A percentile compares a stretch with the other conserved stretches of the same genome.
Evolutionary conservation across 2,797 vertebrate genomes (phyloP).

Genomic region (Rhynchotus rufescens): DNA sequence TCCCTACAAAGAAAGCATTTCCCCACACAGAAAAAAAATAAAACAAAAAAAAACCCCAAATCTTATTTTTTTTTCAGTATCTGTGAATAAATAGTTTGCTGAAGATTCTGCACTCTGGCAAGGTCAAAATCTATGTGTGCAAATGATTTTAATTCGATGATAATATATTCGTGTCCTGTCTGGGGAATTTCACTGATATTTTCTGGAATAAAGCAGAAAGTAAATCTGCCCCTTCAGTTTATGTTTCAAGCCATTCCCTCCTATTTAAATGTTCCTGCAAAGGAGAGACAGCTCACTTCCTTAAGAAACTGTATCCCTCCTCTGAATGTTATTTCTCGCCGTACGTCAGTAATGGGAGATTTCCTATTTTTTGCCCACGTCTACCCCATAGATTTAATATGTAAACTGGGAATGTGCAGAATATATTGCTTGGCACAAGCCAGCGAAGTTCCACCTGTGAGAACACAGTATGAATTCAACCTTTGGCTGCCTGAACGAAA

Average conservation of each 20-base stretch:
- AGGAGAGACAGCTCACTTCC: conserved; percentile 75
- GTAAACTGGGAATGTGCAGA: conserved; percentile 63
- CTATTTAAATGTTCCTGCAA: conserved; percentile 58
- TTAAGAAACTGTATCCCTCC: conserved; percentile 57
- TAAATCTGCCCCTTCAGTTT: conserved; percentile 59
- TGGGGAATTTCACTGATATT: conserved; percentile 35
- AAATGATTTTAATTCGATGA: conserved; percentile 33
- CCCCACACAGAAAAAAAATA: neutral
- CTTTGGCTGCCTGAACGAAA: conserved; percentile 52
- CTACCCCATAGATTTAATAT: conserved; percentile 67
- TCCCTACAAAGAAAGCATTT: neutral
- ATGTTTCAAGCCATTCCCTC: conserved; percentile 64
- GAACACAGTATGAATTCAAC: conserved; percentile 62
- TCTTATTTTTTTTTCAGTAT: conserved; percentile 26
- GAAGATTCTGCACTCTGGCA: neutral
- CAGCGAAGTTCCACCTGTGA: conserved; percentile 64
- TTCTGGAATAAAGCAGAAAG: conserved; percentile 52
- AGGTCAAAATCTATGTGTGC: neutral
- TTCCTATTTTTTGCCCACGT: conserved; percentile 69
- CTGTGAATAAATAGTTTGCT: conserved; percentile 36
- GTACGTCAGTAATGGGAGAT: conserved; percentile 68
- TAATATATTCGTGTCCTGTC: conserved; percentile 11
- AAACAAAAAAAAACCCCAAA: neutral
- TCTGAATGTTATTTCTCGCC: conserved; percentile 45
- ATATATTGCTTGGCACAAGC: conserved; percentile 75